Base-by-base conservation (phyloP, 2,888 invertebrate genomes). In the Pammene aurita region DNA sequence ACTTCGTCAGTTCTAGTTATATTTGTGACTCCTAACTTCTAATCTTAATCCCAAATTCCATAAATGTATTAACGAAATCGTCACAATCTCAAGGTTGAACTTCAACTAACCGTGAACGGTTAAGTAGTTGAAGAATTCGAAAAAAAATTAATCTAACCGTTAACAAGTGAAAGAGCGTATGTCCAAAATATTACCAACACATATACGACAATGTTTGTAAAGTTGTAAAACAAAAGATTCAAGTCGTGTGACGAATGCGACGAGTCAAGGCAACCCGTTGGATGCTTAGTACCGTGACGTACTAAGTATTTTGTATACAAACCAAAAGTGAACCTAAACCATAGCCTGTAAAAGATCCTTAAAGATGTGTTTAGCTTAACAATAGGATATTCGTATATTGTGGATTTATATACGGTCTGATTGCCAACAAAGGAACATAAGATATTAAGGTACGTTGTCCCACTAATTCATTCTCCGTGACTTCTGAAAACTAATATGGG, bases 391-490 rank as follows among this genome's bases (percentile, higher is more conserved):
- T n/a, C 48, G 34, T 66, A 9, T 5, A 38, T 5, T 55, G 61
- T 57, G 13, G 26, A 50, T 56, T 52, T 34, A n/a, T n/a, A n/a
- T n/a, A 57, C 52, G 63, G 35, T 68, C 67, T 68, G 67, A 44
- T 58, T 68, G 14, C 34, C 44, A 42, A 63, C 57, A 63, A 63
- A 62, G 48, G 54, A 26, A 41, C 35, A 50, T 44, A 35, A n/a
- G 61, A 67, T 61, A 61, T 54, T 38, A 50, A 41, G 42, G 18
- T 5, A n/a, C 11, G 16, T 1, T 26, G 41, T 56, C 18, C 42
- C 9, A 18, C 13, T 42, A 42, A 41, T n/a, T 42, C n/a, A 42
- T 42, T 42, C 56, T 9, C 14, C 11, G 41, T 14, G 56, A 13
- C 41, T 41, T 56, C 54, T 34, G 54, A 10, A 52, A 52, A 52